Evolutionary conservation across 2,888 invertebrate species (phyloP), one percentile per base, ranked within the genome.

Genomic region (Orchesellides sinensis): DNA sequence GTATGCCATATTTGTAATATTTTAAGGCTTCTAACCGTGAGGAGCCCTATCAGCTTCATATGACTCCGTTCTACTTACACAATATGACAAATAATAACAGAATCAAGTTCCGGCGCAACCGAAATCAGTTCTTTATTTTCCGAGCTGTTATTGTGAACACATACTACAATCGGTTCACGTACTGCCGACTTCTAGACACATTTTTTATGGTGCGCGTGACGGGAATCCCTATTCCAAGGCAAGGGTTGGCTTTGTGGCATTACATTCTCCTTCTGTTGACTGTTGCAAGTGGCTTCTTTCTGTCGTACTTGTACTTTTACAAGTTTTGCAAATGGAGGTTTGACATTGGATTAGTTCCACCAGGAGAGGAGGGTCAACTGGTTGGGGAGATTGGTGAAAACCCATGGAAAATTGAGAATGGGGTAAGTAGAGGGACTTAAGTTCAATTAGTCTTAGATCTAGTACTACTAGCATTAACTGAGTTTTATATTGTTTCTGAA

Each of bases 141-240:
- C 61, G 88, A 27, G 88, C 88, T 4, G 84, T 85, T 2, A 83
- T 85, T 0, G 23, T 88, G 14, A 88, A 88, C 63, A 87, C 88
- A 0, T 47, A 83, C 0, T 83, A 84, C 49, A 88, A 88, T 77
- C 40, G 83, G n/a, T 88, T 84, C 54, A 86, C 87, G 1, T 88
- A 78, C 35, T 88, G 88, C 25, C 70, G 80, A 32, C 32, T 54
- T 4, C 66, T 88, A 19, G 87, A 88, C 5, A 87, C 88, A 0
- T 85, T 83, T 40, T 87, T 88, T 59, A 52, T 85, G 17, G 63
- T 88, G 0, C 72, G 84, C 56, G 77, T 88, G 0, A 78, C 80
- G 0, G 86, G 86, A 0, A 82, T 87, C 23, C 83, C 85, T 1
- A 84, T 84, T 19, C 85, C 87, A 0, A 59, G 88, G 17, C 74